Evolutionary conservation across 2,888 invertebrate genomes (phyloP).

Genomic region (Macrophya annulata): DNA sequence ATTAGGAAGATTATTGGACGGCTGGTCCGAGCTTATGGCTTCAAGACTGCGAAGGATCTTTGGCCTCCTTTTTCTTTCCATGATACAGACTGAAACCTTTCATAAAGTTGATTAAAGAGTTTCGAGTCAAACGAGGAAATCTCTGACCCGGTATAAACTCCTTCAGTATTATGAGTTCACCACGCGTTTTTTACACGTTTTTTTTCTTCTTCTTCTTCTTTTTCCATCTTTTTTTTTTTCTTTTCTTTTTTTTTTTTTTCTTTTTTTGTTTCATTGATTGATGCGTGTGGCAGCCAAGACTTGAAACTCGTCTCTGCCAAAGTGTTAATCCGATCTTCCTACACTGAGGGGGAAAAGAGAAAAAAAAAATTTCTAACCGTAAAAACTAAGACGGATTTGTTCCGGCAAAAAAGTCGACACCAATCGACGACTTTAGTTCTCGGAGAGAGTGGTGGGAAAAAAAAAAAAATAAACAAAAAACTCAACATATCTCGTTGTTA

Average conservation of each 20-base stretch:
- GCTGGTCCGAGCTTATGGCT: not conserved
- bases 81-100: constrained; percentile 20
- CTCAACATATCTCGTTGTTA: not conserved
- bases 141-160: constrained; percentile 6
- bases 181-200: not conserved
- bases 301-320: not conserved
- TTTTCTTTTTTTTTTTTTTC: not conserved
- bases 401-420: not conserved
- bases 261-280: not conserved
- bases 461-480: too few species aligned
- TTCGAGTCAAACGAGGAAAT: constrained; percentile 39
- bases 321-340: constrained; percentile 35
- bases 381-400: constrained; percentile 39
- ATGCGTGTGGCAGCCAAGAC: not conserved
- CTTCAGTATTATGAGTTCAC: not conserved
- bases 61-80: not conserved
- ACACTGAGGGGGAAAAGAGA: not conserved
- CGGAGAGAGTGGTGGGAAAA: not conserved
- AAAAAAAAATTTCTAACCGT: not conserved
- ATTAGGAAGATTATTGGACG: constrained; percentile 41
- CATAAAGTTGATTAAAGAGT: constrained; percentile 50
- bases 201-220: not conserved
- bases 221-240: not conserved
- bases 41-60: not conserved
- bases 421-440: not conserved